Evolutionary conservation across 2,113 vertebrate species (phyloP).

Genomic region (Phoxinus phoxinus): DNA sequence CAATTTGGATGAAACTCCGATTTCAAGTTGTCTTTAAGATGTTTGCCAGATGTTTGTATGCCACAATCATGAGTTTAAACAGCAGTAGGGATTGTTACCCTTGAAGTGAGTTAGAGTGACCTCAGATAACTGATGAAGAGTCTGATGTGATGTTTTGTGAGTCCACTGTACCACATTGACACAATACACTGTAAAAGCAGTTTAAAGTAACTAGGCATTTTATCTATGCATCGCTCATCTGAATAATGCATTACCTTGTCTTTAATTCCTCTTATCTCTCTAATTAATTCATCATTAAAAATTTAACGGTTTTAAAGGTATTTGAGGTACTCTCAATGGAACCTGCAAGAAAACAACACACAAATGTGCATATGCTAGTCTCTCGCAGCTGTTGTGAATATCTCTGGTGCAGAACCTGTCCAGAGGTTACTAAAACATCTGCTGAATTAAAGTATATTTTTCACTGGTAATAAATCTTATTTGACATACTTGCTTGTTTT

Average conservation of each 20-base stretch:
- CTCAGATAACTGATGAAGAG: neutral
- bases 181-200: neutral
- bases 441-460: no score
- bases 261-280: neutral
- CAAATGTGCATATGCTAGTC: neutral
- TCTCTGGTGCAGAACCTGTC: conserved; percentile 1
- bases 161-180: neutral
- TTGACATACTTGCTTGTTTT: no score
- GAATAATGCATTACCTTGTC: conserved; percentile 14
- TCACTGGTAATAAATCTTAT: no score
- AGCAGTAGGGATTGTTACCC: neutral
- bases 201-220: neutral
- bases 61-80: neutral
- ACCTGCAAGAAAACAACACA: neutral
- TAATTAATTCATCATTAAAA: conserved; percentile 35
- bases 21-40: neutral
- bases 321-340: neutral
- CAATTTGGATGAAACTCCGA: neutral
- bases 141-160: neutral
- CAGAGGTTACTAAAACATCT: no score
- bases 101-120: neutral
- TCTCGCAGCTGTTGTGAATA: neutral
- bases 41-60: neutral
- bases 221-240: conserved; percentile 1
- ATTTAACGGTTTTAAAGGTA: neutral